A percentile compares a stretch with the other conserved stretches of the same genome.
Evolutionary conservation across 2,113 vertebrate species (phyloP).

Genomic region (Malaclemys terrapin): DNA sequence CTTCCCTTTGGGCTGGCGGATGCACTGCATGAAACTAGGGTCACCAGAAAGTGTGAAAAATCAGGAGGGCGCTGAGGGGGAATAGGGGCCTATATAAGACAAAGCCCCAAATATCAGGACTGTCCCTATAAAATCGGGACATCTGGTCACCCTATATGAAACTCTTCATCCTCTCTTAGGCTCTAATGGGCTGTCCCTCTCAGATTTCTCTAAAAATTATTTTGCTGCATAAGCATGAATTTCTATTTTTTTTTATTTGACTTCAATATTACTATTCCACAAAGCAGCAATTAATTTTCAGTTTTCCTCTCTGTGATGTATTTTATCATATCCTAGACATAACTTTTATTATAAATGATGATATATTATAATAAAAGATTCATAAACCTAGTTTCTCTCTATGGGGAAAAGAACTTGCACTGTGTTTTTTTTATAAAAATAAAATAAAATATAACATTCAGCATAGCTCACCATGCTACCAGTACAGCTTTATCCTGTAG

Average conservation of each 20-base stretch:
- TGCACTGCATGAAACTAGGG: neutral
- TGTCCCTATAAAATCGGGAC: too few species aligned
- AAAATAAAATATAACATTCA: neutral
- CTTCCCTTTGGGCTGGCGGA: neutral
- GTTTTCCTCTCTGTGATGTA: neutral
- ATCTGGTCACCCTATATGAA: neutral
- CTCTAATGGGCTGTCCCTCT: too few species aligned
- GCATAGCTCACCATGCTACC: neutral
- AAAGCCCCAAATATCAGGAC: too few species aligned
- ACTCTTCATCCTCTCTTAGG: neutral
- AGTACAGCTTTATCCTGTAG: neutral
- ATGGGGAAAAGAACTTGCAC: neutral
- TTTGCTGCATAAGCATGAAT: neutral
- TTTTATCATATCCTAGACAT: neutral
- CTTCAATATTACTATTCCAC: constrained; percentile 13
- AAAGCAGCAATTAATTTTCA: constrained; percentile 9
- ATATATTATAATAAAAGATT: neutral
- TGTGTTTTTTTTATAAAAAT: too few species aligned
- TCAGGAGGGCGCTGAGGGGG: too few species aligned
- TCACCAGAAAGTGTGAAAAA: too few species aligned
- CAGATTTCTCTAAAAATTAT: neutral
- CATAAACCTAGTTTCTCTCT: neutral
- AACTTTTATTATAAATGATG: neutral
- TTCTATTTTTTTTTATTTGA: constrained; percentile 14
- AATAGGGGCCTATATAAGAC: too few species aligned